Base-by-base conservation (phyloP, 2,888 invertebrate species). In the Suillia variegata region DNA sequence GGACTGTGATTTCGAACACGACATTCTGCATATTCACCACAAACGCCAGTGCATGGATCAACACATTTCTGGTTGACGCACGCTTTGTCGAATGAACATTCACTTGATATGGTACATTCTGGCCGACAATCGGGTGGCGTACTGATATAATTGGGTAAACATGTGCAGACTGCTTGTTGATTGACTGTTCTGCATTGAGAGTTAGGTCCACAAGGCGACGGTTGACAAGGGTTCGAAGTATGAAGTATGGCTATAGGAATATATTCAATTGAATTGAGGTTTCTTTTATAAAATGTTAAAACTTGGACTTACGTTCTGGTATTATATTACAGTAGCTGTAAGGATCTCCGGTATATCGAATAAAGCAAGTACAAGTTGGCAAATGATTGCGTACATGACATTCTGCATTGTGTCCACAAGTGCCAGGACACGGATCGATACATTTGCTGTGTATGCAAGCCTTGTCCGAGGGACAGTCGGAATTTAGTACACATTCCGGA, bases 331-430 rank as follows among this genome's bases (percentile, higher is more conserved):
- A 91, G 73, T 85, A 88, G 64, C 84, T 83, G 76, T 90, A 91
- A 17, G 92, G 91, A 82, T 93, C 88, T 63, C 93, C 93, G 15
- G 88, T 88, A 73, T 88, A 91, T 34, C 90, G 89, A 55, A 83
- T 79, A 17, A 86, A 82, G 74, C 93, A 93, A 58, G 83, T 87
- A 73, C 92, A 88, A 47, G 86, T 83, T 59, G 89, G 88, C 70
- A 91, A 74, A 80, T 91, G 89, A 72, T 89, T 88, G 13, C 89
- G 84, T 12, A 90, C 89, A 80, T 88, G 87, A 73, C 92, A 92
- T 33, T 86, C 81, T n/a, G 92, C 89, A 70, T 90, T 89, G 61
- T 86, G 85, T 4, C 90, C 91, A 75, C 92, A 93, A 15, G 87
- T 87, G 69, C 91, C 91, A 2, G 89, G 88, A 71, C 92, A 93